Base-by-base conservation (phyloP, 2,113 vertebrate species). In the Ceratotherium simum region DNA sequence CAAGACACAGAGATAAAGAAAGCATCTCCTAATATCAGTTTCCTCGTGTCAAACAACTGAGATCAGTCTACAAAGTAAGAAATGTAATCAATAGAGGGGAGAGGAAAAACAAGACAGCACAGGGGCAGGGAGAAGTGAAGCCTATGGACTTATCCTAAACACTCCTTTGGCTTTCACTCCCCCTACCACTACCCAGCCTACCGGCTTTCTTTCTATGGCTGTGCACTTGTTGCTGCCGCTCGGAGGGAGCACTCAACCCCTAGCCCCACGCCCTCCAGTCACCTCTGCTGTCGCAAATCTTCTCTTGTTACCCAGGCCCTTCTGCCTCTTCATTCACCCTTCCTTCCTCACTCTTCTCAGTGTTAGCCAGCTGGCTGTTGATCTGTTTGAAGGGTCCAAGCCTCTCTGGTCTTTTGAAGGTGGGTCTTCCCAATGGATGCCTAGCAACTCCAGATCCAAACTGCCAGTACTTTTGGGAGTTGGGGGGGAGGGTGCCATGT, bases 1-100 rank as follows among this genome's bases (percentile, higher is more conserved):
- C 12, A 87, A 97, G 79, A 96, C 95, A 97, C 36, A 78, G 93
- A 84, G 39, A 96, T 84, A 58, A 27, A 98, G 86, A 96, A 96
- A 95, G 75, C 78, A 62, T 94, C 92, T 94, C 81, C 86, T 89
- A 83, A 46, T 88, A 95, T 64, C 92, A 58, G 88, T 95, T 95
- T 97, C 81, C 90, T 96, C 80, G 54, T 36, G 81, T 95, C 93
- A 98, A 86, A 96, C 39, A 84, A 84, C 80, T 5, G 21, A 88
- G 58, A 85, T 78, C 23, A 25, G 75, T 87, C 94, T 96, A 95
- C 82, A 96, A 48, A 89, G 27, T 83, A 78, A 86, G 81, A 81
- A 93, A 96, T 73, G 39, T 67, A 90, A 97, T 75, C 91, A 89
- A 84, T 16, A 83, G 18, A 58, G 25, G 69, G 60, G 54, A 96